Base-by-base conservation (phyloP, 2,113 vertebrate genomes). In the Atractosteus spatula region DNA sequence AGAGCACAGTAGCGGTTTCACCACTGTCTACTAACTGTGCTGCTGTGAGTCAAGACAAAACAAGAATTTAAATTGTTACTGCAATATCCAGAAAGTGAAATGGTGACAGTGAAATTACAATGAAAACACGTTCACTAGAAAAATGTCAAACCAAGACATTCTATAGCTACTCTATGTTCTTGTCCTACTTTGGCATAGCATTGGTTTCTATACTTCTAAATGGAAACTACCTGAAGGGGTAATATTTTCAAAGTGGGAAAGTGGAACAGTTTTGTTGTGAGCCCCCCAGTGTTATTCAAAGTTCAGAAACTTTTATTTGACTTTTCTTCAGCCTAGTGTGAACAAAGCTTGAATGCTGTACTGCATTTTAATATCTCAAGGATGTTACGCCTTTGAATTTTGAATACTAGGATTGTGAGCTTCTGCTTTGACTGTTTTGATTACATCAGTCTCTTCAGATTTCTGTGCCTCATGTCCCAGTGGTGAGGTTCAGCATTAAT, bases 311-410 rank as follows among this genome's bases (percentile, higher is more conserved):
- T 65, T 65, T 41, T 65, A 65, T 65, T 29, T 65, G 62, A 65
- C 62, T 65, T 65, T 65, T 62, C 14, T 62, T 29, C 14, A 14
- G 59, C 59, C 7, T 62, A 13, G 4, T 16, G 59, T 29, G 17
- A 6, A 29, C 59, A 14, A 29, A 62, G 59, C 70, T 47, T 65
- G 41, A 12, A 17, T 55, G 41, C n/a, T 16, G 8, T 44, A 12
- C 29, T 66, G 51, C 63, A 72, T 72, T 59, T 43, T 70, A 57
- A 70, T 45, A 70, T 42, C 41, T 43, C 41, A 70, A 44, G 55
- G 61, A 70, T 8, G 41, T 42, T 56, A 56, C 8, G 10, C 14
- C 13, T 70, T 43, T 7, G 41, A 70, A 56, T 61, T 70, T 44
- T 61, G 14, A 41, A 65, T 17, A 8, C 17, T 10, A 41, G 62